Evolutionary conservation across 2,888 invertebrate species (phyloP), one percentile per base, ranked within the genome.

Genomic region (Antitype chi): DNA sequence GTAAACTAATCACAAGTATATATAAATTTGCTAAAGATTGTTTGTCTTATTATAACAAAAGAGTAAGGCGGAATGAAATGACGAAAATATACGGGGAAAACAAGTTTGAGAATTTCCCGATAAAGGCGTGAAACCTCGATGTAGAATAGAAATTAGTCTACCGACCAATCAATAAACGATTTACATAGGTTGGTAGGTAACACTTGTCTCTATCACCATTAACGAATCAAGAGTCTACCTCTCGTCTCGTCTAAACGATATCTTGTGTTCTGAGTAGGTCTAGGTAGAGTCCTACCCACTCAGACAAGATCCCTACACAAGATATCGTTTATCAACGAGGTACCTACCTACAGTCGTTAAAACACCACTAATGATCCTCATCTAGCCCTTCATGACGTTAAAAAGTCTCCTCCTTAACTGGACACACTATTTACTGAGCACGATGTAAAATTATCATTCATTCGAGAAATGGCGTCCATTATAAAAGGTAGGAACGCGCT

Each of bases 381-480:
- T 67, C 25, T 63, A 67, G 25, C 23, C 43, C 52, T 47, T 52
- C 28, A 69, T 15, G 38, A 38, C 52, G 15, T 70, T 69, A 55
- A 70, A 52, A 74, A 64, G 17, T 23, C 57, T 69, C 38, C 72
- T n/a, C 38, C 53, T 49, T 70, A 28, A 47, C 63, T 63, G 53
- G 49, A 64, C 70, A 32, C 52, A 74, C 52, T 74, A 78, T 81
- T 76, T 85, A 76, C 71, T 32, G 55, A 75, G 53, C 81, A 76
- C 59, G 76, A 78, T 60, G 76, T 74, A 79, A 86, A 87, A 89
- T 88, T 87, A 88, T 83, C 80, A 81, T 86, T 82, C 85, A 87
- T 89, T 89, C 84, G 81, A 83, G 85, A 89, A 88, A 87, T 84
- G 83, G 80, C 78, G 55, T 83, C 82, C 82, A 87, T 88, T 89